Percentiles rank a stretch among this genome's conserved stretches.
phyloP scores from a whole-genome alignment of 2,888 invertebrate species.

The Aplocera efformata region DNA sequence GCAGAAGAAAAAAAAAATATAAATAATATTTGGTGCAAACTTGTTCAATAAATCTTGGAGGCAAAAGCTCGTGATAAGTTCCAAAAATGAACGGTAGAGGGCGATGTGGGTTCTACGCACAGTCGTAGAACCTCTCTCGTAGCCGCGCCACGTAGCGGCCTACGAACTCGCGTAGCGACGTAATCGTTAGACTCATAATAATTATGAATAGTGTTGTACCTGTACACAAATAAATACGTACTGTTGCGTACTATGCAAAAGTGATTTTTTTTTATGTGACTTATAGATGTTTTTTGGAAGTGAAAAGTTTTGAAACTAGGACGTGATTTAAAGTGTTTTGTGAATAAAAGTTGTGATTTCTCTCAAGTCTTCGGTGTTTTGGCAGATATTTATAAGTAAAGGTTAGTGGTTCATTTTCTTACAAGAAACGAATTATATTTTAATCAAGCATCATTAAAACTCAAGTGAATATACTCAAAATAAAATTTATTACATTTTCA shows the following conservation, averaged over 20 bases:
- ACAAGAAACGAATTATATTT: too few relatives aligned
- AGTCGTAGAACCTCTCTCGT: conserved; percentile 40
- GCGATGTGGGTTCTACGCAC: conserved; percentile 34
- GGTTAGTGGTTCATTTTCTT: background rate
- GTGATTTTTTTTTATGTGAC: conserved; percentile 8
- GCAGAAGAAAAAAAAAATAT: conserved; percentile 19
- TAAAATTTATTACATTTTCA: too few relatives aligned
- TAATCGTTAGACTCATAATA: background rate
- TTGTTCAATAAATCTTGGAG: conserved; percentile 35
- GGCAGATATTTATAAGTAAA: conserved; percentile 19
- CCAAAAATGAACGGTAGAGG: conserved; percentile 33
- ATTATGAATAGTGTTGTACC: background rate
- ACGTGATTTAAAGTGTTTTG: conserved; percentile 20
- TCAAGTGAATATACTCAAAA: too few relatives aligned
- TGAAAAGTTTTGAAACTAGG: conserved; percentile 23
- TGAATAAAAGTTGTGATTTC: conserved; percentile 19
- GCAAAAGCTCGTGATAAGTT: conserved; percentile 33
- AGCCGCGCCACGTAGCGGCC: conserved; percentile 34
- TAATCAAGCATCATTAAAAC: too few relatives aligned
- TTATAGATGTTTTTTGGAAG: conserved; percentile 10
- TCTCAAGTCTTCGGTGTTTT: conserved; percentile 11
- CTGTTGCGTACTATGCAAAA: background rate
- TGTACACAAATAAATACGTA: too few relatives aligned
- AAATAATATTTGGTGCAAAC: conserved; percentile 28
- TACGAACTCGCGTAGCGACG: conserved; percentile 22